Base-by-base conservation (phyloP, 2,797 vertebrate species). In the Distichodus sexfasciatus region DNA sequence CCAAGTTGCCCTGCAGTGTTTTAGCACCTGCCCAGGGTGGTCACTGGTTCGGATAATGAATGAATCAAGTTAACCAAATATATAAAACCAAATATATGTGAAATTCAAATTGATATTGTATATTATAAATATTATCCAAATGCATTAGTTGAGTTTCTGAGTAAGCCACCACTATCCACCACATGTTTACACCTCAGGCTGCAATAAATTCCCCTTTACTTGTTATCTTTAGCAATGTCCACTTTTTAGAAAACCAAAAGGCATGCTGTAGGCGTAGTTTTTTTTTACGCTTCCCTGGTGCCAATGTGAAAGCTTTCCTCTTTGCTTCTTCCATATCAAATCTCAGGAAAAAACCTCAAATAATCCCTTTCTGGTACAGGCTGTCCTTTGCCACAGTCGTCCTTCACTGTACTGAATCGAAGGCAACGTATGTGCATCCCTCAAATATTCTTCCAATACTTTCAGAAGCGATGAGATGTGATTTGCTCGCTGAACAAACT, bases 351-450 rank as follows among this genome's bases (percentile, higher is more conserved):
- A 53, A 57, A 41, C 57, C 74, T 7, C 8, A 63, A 35, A 53
- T 71, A 59, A 26, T 44, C 29, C 17, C n/a, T 26, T 67, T 28
- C 64, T 59, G 26, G 69, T 57, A 26, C 31, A 12, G 15, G 15
- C 44, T 69, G 46, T 71, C 43, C 67, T 38, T 68, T 29, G 61
- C 67, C 75, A 69, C 57, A 58, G 71, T 36, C 48, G 40, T 44
- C 53, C 28, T 40, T 71, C 33, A 9, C 53, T 15, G 50, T 44
- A 21, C 53, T 48, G 66, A 48, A 67, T 60, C 44, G 29, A 73
- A 65, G 51, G 53, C 28, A 50, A 58, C 50, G 58, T 62, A 65
- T n/a, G n/a, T n/a, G 29, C n/a, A 12, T 17, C 17, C 23, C 21
- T 12, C 26, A 43, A 24, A 21, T 36, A 26, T 35, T 38, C 35